Conservation (phyloP, 2,888 invertebrate genomes). For the Orchesellides sinensis region DNA sequence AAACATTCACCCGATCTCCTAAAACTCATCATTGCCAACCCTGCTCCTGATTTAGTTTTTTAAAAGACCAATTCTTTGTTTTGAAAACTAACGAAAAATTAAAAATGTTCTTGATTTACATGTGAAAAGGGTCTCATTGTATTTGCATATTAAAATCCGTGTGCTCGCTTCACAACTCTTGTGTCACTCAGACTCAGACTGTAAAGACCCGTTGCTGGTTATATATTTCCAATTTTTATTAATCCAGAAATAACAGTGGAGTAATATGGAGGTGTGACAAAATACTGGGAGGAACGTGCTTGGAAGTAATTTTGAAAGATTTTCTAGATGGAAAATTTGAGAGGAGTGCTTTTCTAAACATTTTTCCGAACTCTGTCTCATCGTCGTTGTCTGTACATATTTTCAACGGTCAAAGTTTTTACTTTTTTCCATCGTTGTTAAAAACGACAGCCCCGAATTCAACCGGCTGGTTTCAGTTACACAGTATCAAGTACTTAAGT, state of each 20-base stretch:
- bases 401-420: too few relatives aligned
- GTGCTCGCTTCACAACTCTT: not conserved
- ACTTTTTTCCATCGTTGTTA: too few relatives aligned
- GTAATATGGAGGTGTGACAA: slow-evolving; percentile 49
- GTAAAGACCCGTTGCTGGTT: not conserved
- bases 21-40: not conserved
- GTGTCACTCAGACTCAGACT: not conserved
- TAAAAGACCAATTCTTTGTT: not conserved
- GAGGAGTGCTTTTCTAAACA: slow-evolving; percentile 13
- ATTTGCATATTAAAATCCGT: slow-evolving; percentile 73
- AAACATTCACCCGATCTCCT: not conserved
- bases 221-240: slow-evolving; percentile 54
- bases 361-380: not conserved
- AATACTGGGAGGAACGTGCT: slow-evolving; percentile 45
- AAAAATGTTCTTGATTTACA: slow-evolving; percentile 68
- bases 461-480: too few relatives aligned
- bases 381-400: not conserved
- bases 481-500: too few relatives aligned
- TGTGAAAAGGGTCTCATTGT: slow-evolving; percentile 44
- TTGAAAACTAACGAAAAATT: slow-evolving; percentile 55
- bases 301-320: slow-evolving; percentile 37
- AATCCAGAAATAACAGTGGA: slow-evolving; percentile 55
- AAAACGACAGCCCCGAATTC: too few relatives aligned
- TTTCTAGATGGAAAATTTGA: slow-evolving; percentile 33
- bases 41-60: not conserved